Base-by-base conservation (phyloP, 2,888 invertebrate genomes). In the Harpalus rufipes region DNA sequence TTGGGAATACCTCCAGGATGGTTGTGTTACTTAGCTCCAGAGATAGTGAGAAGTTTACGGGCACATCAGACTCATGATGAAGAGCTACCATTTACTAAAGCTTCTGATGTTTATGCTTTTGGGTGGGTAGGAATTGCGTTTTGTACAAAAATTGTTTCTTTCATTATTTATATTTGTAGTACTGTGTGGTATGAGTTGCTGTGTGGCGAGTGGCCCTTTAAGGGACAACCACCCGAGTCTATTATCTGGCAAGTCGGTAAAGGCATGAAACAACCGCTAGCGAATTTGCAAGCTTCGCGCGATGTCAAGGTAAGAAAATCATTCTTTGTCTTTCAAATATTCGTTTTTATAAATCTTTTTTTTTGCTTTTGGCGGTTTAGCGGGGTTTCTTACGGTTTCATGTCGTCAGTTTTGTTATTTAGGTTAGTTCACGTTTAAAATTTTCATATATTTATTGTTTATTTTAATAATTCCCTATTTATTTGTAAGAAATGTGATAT, bases 101-200 rank as follows among this genome's bases (percentile, higher is more conserved):
- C 95, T 85, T 97, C 98, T 1, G 99, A 99, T 91, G 96, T 99
- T 41, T 99, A 98, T 92, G 98, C 99, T 61, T 99, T 99, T 92
- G 99, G 98, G 97, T 98, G 91, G 91, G 93, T 80, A 14, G 1
- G 1, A n/a, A n/a, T n/a, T n/a, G n/a, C n/a, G n/a, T n/a, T n/a
- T n/a, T n/a, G n/a, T n/a, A n/a, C n/a, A n/a, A n/a, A n/a, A n/a
- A n/a, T n/a, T n/a, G n/a, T n/a, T n/a, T n/a, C n/a, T n/a, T n/a
- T n/a, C n/a, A n/a, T 44, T 51, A 12, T 51, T 44, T 61, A 25
- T 7, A 32, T 58, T 44, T 76, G 21, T 89, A 97, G 99, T 78
- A 99, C 99, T 83, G 97, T 99, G 44, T 99, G 99, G 99, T 99
- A 98, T 91, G 99, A 99, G 92, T 92, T 99, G 84, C 92, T 99